These are phyloP conservation scores for Melierax canorus DNA, from an alignment of 2,113 vertebrate genomes.

Conservation along the genomic window DNA sequence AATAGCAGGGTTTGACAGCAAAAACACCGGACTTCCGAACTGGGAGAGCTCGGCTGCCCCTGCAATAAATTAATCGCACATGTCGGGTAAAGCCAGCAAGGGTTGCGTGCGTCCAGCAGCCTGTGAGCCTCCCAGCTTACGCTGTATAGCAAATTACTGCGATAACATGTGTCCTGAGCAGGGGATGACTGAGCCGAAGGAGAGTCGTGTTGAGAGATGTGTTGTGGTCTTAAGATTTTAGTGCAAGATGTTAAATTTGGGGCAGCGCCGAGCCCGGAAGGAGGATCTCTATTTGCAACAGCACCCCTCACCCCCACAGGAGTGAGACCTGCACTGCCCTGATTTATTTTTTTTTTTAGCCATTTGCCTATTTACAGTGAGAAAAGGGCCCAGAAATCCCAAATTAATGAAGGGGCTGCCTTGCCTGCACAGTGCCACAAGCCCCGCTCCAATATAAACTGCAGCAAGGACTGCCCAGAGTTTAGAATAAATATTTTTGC, in stretches of 20 bases:
- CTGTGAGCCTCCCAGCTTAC: fast-evolving
- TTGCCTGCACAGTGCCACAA: neutral
- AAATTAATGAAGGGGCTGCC: neutral
- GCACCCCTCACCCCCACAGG: fast-evolving
- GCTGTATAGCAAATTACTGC: fast-evolving
- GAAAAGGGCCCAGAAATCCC: neutral
- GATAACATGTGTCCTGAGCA: fast-evolving
- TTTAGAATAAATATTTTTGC: slow-evolving; percentile 44
- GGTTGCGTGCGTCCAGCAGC: fast-evolving
- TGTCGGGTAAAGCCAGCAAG: neutral
- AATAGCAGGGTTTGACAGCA: neutral
- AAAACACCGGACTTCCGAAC: slow-evolving; percentile 25
- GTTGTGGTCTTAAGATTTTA: fast-evolving
- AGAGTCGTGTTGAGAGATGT: fast-evolving
- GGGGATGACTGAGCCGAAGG: fast-evolving
- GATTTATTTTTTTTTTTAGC: neutral
- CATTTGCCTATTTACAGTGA: neutral
- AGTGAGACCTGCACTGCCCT: fast-evolving
- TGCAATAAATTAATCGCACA: neutral
- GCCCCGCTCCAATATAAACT: slow-evolving; percentile 28
- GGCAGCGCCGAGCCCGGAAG: neutral
- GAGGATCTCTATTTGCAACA: neutral
- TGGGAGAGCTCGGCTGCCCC: neutral
- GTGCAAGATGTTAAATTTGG: neutral
- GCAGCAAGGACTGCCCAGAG: neutral